Conservation (phyloP, 1,140 invertebrate genomes). For the Contarinia nasturtii region DNA sequence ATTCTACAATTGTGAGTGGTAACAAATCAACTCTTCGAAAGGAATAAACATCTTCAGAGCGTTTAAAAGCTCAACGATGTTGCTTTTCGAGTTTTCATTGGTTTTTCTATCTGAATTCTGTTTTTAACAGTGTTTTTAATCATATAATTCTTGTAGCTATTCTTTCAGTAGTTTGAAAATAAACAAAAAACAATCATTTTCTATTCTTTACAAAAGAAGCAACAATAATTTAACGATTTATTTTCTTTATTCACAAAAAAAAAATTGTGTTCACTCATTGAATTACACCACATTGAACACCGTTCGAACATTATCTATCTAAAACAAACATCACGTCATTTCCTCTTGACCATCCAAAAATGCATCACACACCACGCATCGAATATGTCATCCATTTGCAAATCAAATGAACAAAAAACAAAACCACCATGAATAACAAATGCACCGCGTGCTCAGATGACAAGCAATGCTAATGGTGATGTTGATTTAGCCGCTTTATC, state of each 20-base stretch:
- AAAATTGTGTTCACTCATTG: constrained; percentile 7
- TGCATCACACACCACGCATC: neutral
- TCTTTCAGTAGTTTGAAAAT: neutral
- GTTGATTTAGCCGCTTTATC: constrained; percentile 22
- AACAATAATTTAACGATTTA: constrained; percentile 3
- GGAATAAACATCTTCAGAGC: too few species aligned
- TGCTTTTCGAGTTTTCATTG: too few species aligned
- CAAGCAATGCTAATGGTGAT: constrained; percentile 13
- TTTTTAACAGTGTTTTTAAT: too few species aligned
- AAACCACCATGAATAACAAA: neutral
- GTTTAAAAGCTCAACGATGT: too few species aligned
- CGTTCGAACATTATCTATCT: constrained; percentile 14
- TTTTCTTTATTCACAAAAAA: constrained; percentile 22
- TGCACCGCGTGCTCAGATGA: too few species aligned
- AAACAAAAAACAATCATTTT: neutral
- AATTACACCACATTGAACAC: constrained; percentile 9
- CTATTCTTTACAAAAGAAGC: too few species aligned
- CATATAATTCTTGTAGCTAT: too few species aligned
- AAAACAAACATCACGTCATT: neutral
- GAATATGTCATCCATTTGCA: neutral
- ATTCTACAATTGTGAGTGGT: too few species aligned
- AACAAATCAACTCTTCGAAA: too few species aligned
- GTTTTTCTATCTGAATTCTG: too few species aligned
- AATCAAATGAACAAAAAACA: neutral
- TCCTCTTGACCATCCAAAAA: neutral